Percentiles rank a stretch among this genome's conserved stretches.
Evolutionary conservation across 2,113 vertebrate genomes (phyloP).

Genomic region (Eretmochelys imbricata): DNA sequence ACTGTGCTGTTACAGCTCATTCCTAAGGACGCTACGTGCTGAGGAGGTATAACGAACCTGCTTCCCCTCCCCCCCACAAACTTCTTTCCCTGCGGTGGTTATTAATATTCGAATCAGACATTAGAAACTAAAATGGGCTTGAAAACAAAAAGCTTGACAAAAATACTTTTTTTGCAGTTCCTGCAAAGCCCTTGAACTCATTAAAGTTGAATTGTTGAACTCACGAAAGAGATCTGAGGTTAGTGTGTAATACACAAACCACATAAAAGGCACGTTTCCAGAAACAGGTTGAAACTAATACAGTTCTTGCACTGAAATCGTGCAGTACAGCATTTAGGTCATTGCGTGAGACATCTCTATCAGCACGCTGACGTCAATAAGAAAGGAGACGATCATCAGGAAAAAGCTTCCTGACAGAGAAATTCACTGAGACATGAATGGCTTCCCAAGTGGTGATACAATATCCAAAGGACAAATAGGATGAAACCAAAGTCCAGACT

Average conservation of each 20-base stretch:
- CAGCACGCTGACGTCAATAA: not conserved
- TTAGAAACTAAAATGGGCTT: slow-evolving; percentile 30
- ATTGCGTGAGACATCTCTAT: not conserved
- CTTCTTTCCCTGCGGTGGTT: slow-evolving; percentile 29
- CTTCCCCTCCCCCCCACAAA: not conserved
- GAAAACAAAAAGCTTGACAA: slow-evolving; percentile 42
- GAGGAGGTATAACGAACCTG: not conserved
- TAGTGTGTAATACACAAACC: slow-evolving; percentile 39
- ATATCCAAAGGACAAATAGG: not conserved
- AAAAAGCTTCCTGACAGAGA: accelerated
- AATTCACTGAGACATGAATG: not conserved
- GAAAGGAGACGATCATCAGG: not conserved
- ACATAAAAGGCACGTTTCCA: slow-evolving; percentile 57
- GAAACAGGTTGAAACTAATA: slow-evolving; percentile 67
- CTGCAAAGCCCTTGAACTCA: slow-evolving; percentile 61
- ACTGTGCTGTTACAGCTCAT: not conserved
- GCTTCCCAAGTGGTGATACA: not conserved
- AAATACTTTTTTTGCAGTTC: slow-evolving; percentile 33
- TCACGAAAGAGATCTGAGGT: slow-evolving; percentile 55
- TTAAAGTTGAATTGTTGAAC: slow-evolving; percentile 51
- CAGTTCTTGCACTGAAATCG: slow-evolving; percentile 13
- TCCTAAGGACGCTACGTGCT: not conserved
- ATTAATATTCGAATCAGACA: not conserved
- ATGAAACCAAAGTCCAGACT: not conserved
- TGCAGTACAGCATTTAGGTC: slow-evolving; percentile 19